These are phyloP conservation scores for Avahi laniger DNA, from an alignment of 2,797 vertebrate species.

Conservation along the genomic window DNA sequence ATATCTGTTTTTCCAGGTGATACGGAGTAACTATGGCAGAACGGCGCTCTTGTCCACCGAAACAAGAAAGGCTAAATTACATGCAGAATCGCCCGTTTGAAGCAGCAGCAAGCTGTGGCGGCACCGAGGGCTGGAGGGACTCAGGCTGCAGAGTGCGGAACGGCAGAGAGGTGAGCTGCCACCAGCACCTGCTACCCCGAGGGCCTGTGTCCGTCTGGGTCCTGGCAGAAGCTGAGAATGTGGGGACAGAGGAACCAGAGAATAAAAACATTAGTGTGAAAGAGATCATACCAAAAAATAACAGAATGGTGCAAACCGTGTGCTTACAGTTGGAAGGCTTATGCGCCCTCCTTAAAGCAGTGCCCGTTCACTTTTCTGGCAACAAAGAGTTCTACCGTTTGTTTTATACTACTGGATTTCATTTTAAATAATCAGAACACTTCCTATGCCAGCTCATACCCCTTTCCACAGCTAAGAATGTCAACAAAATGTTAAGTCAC, in stretches of 20 bases:
- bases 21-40: background rate
- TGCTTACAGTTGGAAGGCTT: slow-evolving; percentile 84
- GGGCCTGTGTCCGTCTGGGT: background rate
- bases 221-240: background rate
- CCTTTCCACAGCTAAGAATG: slow-evolving; percentile 83
- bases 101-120: rapidly evolving
- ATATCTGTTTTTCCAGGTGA: background rate
- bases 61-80: background rate
- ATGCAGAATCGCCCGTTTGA: background rate
- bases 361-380: slow-evolving; percentile 81
- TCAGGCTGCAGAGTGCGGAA: rapidly evolving
- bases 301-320: slow-evolving; percentile 82
- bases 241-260: background rate
- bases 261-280: background rate
- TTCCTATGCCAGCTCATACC: slow-evolving; percentile 83
- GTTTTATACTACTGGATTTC: slow-evolving; percentile 83
- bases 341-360: slow-evolving; percentile 82
- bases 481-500: slow-evolving; percentile 73
- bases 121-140: background rate
- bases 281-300: slow-evolving; percentile 82
- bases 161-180: too few species aligned
- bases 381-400: slow-evolving; percentile 84
- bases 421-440: slow-evolving; percentile 83
- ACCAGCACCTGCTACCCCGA: background rate
- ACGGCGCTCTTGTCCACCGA: background rate